Base-by-base conservation (phyloP, 2,888 invertebrate species). In the Blomia tropicalis region DNA sequence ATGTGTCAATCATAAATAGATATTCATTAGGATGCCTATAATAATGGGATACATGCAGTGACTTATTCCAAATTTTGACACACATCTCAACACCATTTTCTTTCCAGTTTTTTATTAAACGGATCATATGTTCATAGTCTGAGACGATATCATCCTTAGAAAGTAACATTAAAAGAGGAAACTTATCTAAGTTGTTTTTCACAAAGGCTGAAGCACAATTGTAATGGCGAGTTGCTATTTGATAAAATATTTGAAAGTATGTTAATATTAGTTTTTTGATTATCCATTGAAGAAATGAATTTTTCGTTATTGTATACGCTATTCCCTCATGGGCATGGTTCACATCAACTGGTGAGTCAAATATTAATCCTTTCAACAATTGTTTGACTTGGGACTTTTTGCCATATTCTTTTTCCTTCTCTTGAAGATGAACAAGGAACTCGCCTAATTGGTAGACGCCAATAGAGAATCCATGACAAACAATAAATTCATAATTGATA, bases 401-500 rank as follows among this genome's bases (percentile, higher is more conserved):
- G n/a, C n/a, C n/a, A n/a, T n/a, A n/a, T n/a, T n/a, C n/a, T n/a
- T n/a, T n/a, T 69, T 67, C 32, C 75, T 7, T 14, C 22, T 47
- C 7, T 11, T 77, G 19, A 5, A 54, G 1, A 23, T 29, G 1
- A 19, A 31, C 27, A 68, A 85, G 79, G 62, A 83, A 81, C 75
- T 92, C 91, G 23, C 88, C 87, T 82, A 85, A 85, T 69, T 89
- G 76, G 74, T 91, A 91, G 0, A 83, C 90, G 2, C 84, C 91
- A 1, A 91, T 87, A 0, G 90, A 90, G 75, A 91, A 90, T 1
- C 88, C 90, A 74, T 92, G 90, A 36, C 90, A 73, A 43, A 88
- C 75, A 65, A 87, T 74, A 2, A 85, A 83, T 27, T 81, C 77
- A 62, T 82, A 82, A 59, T 74, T 72, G 7, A 23, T 25, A 5